Evolutionary conservation across 2,797 vertebrate species (phyloP).

Genomic region (Meda fulgida): DNA sequence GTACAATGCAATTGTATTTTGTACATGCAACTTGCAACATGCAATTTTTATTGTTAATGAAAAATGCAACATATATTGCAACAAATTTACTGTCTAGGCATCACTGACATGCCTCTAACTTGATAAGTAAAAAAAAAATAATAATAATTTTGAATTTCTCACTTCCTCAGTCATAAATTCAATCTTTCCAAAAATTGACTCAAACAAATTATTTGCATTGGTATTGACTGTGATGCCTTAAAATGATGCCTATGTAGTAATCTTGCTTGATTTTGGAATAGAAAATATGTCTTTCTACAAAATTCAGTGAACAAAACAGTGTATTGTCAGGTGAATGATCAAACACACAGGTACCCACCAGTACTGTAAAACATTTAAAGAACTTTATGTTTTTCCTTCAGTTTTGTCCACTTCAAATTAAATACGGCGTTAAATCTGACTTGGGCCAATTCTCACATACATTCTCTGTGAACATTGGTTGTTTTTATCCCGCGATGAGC

Average conservation of each 20-base stretch:
- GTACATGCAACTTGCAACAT: background rate
- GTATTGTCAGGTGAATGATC: background rate
- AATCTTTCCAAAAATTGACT: background rate
- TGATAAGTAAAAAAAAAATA: background rate
- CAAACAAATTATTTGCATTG: background rate
- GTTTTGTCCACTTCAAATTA: slow-evolving; percentile 5
- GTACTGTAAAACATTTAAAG: background rate
- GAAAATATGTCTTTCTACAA: background rate
- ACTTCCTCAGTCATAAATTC: background rate
- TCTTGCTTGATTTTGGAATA: background rate
- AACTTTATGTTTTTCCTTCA: background rate
- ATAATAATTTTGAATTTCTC: background rate
- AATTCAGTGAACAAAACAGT: background rate
- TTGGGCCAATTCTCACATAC: background rate
- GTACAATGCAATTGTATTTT: background rate
- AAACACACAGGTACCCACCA: background rate
- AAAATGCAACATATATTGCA: background rate
- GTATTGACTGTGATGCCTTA: background rate
- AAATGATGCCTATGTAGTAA: background rate
- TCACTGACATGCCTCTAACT: background rate
- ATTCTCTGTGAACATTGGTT: background rate
- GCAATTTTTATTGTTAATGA: background rate
- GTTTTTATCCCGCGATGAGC: slow-evolving; percentile 6
- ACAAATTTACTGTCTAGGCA: background rate
- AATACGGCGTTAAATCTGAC: background rate